Conservation (phyloP, 2,888 invertebrate species). For the Physocephala rufipes region DNA sequence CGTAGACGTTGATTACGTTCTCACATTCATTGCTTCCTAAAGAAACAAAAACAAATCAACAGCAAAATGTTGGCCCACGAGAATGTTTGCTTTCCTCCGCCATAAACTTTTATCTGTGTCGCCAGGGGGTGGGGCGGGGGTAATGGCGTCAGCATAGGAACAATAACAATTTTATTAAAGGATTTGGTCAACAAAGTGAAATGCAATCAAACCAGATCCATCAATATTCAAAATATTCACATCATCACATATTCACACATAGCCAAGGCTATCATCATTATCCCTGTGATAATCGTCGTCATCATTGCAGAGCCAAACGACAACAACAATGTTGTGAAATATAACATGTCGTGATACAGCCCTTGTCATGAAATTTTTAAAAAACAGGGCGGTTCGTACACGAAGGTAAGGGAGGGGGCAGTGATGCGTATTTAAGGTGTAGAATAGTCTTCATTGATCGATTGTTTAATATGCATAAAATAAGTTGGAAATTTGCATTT, state of each 20-base stretch:
- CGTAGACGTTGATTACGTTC: too few species aligned
- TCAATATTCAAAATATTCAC: too few species aligned
- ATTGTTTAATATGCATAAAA: slow-evolving; percentile 48
- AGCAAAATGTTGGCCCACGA: slow-evolving; percentile 26
- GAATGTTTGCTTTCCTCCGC: too few species aligned
- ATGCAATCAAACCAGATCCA: too few species aligned
- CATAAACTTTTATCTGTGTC: too few species aligned
- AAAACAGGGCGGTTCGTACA: too few species aligned
- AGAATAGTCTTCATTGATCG: not conserved
- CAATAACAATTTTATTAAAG: too few species aligned
- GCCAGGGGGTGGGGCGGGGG: too few species aligned
- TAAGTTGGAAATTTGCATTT: slow-evolving; percentile 53
- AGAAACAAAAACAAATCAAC: slow-evolving; percentile 10
- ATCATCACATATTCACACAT: slow-evolving; percentile 25
- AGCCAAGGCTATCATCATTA: slow-evolving; percentile 22
- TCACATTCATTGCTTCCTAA: too few species aligned
- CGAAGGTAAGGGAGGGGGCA: too few species aligned
- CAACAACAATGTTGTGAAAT: not conserved
- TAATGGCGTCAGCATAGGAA: too few species aligned
- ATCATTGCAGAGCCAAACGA: slow-evolving; percentile 8
- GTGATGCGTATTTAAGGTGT: not conserved
- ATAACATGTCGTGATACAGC: not conserved
- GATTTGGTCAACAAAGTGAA: too few species aligned
- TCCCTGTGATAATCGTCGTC: slow-evolving; percentile 5
- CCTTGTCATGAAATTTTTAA: slow-evolving; percentile 9